Percentiles rank a stretch among this genome's conserved stretches.
Evolutionary conservation across 2,888 invertebrate species (phyloP).

Genomic region (Brachyptera putata): DNA sequence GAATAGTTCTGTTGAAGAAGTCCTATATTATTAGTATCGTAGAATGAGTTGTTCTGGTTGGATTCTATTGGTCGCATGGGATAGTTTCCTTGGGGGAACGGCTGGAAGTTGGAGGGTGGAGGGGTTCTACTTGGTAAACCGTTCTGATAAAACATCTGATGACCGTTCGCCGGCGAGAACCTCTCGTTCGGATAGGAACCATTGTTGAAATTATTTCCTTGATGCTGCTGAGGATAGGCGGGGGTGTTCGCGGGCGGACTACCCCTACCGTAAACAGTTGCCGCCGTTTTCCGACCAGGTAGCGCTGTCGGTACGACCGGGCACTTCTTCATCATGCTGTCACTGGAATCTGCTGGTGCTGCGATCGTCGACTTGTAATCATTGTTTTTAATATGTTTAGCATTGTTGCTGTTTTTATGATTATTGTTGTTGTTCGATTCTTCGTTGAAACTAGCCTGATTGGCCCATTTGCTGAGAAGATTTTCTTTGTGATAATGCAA

Average conservation of each 20-base stretch:
- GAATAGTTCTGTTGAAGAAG: conserved; percentile 2
- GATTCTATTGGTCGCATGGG: conserved; percentile 39
- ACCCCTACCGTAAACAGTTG: too few relatives aligned
- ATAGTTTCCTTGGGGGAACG: conserved; percentile 32
- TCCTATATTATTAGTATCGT: background rate
- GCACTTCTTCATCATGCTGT: conserved; percentile 57
- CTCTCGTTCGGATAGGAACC: background rate
- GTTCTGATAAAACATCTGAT: conserved; percentile 24
- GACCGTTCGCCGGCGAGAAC: conserved; percentile 25
- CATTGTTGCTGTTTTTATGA: conserved; percentile 44
- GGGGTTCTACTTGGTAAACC: conserved; percentile 30
- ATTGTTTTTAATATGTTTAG: conserved; percentile 48
- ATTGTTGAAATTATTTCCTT: conserved; percentile 5
- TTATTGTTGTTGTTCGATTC: conserved; percentile 65
- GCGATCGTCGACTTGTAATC: conserved; percentile 52
- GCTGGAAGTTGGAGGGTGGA: conserved; percentile 26
- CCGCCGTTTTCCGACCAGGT: conserved; percentile 39
- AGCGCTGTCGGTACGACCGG: conserved; percentile 53
- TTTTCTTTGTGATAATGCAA: conserved; percentile 76
- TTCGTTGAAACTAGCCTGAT: conserved; percentile 45
- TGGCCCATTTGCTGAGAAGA: conserved; percentile 68
- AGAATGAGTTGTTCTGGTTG: conserved; percentile 2
- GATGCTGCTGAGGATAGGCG: conserved; percentile 24
- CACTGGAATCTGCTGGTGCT: conserved; percentile 72
- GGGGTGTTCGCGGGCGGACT: conserved; percentile 56